A percentile compares a stretch with the other conserved stretches of the same genome.
Conservation (phyloP, 2,888 invertebrate species). For the Apocheima hispidaria region DNA sequence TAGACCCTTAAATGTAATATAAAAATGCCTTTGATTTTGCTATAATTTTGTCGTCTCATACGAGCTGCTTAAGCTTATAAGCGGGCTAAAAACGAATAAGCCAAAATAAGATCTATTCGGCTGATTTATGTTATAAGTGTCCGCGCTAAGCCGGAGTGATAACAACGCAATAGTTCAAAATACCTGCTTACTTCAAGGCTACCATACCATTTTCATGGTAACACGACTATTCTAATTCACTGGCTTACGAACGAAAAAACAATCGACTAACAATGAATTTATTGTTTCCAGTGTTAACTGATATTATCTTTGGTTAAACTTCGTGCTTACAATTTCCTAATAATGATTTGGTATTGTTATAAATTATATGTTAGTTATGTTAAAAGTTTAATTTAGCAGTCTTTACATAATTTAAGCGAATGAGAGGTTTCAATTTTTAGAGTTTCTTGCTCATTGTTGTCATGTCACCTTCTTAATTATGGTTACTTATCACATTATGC, state of each 20-base stretch:
- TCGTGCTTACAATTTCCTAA: slow-evolving; percentile 5
- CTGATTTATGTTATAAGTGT: slow-evolving; percentile 38
- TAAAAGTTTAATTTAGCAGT: too few relatives aligned
- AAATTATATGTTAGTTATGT: too few relatives aligned
- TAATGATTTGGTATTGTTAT: slow-evolving; percentile 18
- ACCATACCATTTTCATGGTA: slow-evolving; percentile 30
- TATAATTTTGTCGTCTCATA: not conserved
- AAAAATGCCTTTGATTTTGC: too few relatives aligned
- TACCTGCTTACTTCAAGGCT: slow-evolving; percentile 51
- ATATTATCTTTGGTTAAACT: slow-evolving; percentile 18
- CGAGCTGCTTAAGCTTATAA: not conserved
- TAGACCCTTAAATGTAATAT: too few relatives aligned
- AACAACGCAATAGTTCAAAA: slow-evolving; percentile 55
- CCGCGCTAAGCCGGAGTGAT: slow-evolving; percentile 45
- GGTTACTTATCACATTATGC: not conserved
- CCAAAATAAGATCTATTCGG: slow-evolving; percentile 5
- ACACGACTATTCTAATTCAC: slow-evolving; percentile 5
- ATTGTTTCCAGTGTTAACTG: slow-evolving; percentile 9
- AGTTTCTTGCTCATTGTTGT: too few relatives aligned
- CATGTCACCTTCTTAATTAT: too few relatives aligned
- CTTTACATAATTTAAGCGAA: too few relatives aligned
- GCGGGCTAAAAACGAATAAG: slow-evolving; percentile 11
- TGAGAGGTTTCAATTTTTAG: too few relatives aligned
- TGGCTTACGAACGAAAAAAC: slow-evolving; percentile 30
- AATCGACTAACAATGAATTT: slow-evolving; percentile 23